Evolutionary conservation across 2,797 vertebrate species (phyloP), one percentile per base, ranked within the genome.

Genomic region (Rhinoraja longicauda): DNA sequence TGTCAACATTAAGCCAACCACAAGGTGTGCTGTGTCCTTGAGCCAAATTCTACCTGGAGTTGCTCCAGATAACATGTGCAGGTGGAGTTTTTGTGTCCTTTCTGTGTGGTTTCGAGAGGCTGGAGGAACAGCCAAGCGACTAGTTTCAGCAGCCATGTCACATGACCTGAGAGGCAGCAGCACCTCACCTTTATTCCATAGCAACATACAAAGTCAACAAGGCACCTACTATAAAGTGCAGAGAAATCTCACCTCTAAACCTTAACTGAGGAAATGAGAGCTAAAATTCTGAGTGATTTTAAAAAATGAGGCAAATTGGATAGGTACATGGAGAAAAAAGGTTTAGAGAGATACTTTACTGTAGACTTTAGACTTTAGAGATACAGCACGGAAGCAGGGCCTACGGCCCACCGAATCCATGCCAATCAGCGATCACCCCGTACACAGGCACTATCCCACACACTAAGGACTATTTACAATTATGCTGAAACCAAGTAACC

Each of bases 11-110:
- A 88, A 88, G 62, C 67, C 59, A 67, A 36, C 59, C 32, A 8
- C 84, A 88, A 88, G 84, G 84, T 88, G 62, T 88, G 84, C 59
- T 36, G 36, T 88, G 84, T 88, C 84, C n/a, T 88, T 67, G 84
- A 88, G 59, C 84, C 84, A 67, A 88, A 36, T 62, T 88, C 32
- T 62, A 36, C 17, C 59, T 88, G 62, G 84, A 88, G 59, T 5
- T 67, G 17, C 32, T 67, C 84, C n/a, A 88, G 62, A 88, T 88
- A 67, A 64, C 84, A 67, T 67, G 64, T 9, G 32, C 84, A 67
- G 84, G 84, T 88, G 59, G n/a, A 36, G 76, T 36, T 53, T 53
- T 77, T 36, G 76, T 32, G 32, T 84, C 64, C 67, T 67, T 84
- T 88, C 62, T 67, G 17, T 36, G 62, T 36, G 17, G 62, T 36